Evolutionary conservation across 2,888 invertebrate genomes (phyloP), one percentile per base, ranked within the genome.

Genomic region (Scrobipalpa costella): DNA sequence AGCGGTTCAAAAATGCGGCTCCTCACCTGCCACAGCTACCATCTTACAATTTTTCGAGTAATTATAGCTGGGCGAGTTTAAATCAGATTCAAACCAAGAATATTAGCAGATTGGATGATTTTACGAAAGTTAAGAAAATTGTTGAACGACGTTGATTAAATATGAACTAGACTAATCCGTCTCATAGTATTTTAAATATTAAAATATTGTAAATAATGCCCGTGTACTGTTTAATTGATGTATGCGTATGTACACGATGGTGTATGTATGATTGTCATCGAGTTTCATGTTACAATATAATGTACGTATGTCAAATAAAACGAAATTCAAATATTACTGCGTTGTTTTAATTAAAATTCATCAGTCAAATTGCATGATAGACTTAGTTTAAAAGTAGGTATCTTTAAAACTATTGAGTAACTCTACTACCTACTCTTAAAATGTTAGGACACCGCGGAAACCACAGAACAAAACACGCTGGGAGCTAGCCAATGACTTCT

Each of bases 221-320:
- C 27, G 15, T 44, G 38, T 55, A 57, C 19, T 57, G 57, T 57
- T 38, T 34, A 55, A 49, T 49, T 57, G 38, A 36, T 19, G 17
- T 19, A 0, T 34, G 27, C 55, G 21, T 33, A 9, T 55, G 55
- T 33, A 13, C 33, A 27, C 17, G 15, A n/a, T 27, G 79, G 81
- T 83, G 83, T 27, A 27, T 27, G 27, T 84, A 84, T 80, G 83
- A 79, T 78, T 74, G 77, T 67, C 76, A 78, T 84, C 7, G 52
- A 52, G 7, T 82, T 81, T 80, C 79, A 81, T 80, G 83, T 84
- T 84, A 83, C 79, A 74, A 82, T 36, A 52, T 58, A 58, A 83
- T 77, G 77, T 76, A 78, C 40, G 13, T 40, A 81, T 81, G 75
- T 84, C 77, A 83, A 84, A 79, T 85, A 85, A 81, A 86, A 85